These are phyloP conservation scores for Hypselothyrea guttata DNA, from an alignment of 2,888 invertebrate species.

Conservation along the genomic window DNA sequence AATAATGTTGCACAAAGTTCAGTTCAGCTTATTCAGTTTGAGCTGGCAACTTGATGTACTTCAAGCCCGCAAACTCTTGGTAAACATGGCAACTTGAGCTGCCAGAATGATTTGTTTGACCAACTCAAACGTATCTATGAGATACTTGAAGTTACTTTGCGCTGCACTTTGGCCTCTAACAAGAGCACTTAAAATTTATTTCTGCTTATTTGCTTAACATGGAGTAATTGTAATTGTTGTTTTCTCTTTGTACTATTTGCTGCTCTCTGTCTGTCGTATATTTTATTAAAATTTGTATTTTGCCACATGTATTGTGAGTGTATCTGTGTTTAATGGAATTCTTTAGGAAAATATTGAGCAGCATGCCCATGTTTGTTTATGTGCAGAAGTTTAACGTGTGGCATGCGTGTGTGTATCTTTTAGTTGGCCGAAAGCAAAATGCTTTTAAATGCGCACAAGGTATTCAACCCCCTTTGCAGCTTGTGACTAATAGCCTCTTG, in stretches of 20 bases:
- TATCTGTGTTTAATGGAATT: constrained; percentile 57
- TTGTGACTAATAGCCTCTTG: constrained; percentile 61
- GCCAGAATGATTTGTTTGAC: constrained; percentile 15
- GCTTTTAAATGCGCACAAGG: constrained; percentile 69
- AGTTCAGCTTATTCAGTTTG: constrained; percentile 31
- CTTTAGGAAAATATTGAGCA: constrained; percentile 30
- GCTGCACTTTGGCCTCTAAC: constrained; percentile 27
- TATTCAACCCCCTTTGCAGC: constrained; percentile 49
- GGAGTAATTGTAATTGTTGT: constrained; percentile 12
- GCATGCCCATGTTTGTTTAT: constrained; percentile 9
- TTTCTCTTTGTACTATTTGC: neutral
- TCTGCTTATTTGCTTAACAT: constrained; percentile 41
- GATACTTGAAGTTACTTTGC: constrained; percentile 13
- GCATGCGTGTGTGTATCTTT: constrained; percentile 15
- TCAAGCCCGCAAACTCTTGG: constrained; percentile 37
- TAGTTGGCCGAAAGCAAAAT: constrained; percentile 47
- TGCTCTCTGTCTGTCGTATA: neutral
- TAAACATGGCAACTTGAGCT: constrained; percentile 38
- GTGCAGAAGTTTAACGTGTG: constrained; percentile 2
- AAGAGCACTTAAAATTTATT: constrained; percentile 39
- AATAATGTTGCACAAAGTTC: constrained; percentile 31
- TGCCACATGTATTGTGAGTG: constrained; percentile 37
- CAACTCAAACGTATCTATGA: constrained; percentile 23
- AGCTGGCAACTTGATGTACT: constrained; percentile 30
- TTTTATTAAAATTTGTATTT: constrained; percentile 23